These are phyloP conservation scores for Thamnophis elegans DNA, from an alignment of 2,797 vertebrate genomes.

Conservation along the genomic window DNA sequence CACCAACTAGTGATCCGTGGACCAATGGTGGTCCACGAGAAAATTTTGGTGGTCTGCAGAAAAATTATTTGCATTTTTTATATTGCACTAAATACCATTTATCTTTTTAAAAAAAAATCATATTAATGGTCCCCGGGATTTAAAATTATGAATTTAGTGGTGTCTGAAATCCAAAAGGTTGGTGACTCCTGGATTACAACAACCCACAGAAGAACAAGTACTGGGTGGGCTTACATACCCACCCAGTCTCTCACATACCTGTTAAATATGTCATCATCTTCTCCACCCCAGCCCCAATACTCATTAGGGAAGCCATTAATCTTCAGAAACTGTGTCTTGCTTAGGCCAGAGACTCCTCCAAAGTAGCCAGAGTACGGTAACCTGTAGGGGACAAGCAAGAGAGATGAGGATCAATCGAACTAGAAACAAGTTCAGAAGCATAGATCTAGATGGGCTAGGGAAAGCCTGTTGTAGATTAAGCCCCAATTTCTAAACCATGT, in stretches of 20 bases:
- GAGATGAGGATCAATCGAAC: neutral
- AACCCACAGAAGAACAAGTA: neutral
- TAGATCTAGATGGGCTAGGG: neutral
- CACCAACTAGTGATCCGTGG: no score
- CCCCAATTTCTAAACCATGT: neutral
- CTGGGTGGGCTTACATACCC: neutral
- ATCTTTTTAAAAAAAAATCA: no score
- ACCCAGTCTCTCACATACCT: constrained; percentile 78
- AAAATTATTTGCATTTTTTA: no score
- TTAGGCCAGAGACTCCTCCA: constrained; percentile 94
- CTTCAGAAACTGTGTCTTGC: constrained; percentile 95
- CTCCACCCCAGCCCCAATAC: constrained; percentile 99
- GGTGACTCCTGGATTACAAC: neutral
- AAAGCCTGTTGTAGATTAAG: neutral
- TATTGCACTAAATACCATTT: no score
- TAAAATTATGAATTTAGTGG: no score
- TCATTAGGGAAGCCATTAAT: constrained; percentile 98
- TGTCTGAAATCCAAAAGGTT: no score
- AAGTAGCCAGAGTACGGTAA: constrained; percentile 95
- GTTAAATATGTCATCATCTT: constrained; percentile 98
- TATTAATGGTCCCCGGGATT: no score
- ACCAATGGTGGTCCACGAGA: no score
- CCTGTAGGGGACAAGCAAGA: constrained; percentile 69
- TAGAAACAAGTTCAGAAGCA: neutral
- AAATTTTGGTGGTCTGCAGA: no score